These are phyloP conservation scores for Ictidomys tridecemlineatus DNA, from an alignment of 2,113 vertebrate species.

Conservation along the genomic window DNA sequence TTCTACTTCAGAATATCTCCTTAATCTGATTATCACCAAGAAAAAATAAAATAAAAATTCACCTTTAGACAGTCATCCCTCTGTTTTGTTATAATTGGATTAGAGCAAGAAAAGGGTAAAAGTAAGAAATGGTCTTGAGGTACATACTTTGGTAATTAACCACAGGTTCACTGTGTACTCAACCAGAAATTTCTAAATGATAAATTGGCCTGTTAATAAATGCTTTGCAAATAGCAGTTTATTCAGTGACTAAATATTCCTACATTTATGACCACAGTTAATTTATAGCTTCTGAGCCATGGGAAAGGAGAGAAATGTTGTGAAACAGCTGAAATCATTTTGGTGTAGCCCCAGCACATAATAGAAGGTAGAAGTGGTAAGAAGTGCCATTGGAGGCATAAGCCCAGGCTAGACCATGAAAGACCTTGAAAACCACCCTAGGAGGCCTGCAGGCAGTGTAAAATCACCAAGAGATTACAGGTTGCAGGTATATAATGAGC, in stretches of 20 bases:
- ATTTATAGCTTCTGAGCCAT: neutral
- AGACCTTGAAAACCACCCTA: neutral
- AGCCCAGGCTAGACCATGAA: neutral
- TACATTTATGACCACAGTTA: slow-evolving; percentile 11
- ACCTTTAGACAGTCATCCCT: neutral
- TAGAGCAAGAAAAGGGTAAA: neutral
- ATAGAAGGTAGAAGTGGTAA: neutral
- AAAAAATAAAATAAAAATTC: neutral
- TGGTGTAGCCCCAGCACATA: too few relatives aligned
- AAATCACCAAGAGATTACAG: neutral
- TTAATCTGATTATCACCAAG: neutral
- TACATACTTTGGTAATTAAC: neutral
- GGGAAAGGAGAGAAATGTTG: neutral
- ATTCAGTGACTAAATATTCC: slow-evolving; percentile 1
- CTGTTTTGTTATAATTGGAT: neutral
- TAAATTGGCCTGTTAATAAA: slow-evolving; percentile 28
- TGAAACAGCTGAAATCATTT: neutral
- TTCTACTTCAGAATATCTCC: slow-evolving; percentile 19
- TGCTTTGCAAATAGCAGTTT: slow-evolving; percentile 27
- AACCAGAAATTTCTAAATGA: slow-evolving; percentile 54
- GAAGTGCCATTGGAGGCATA: neutral
- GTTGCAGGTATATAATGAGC: neutral
- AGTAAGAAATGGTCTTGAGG: neutral
- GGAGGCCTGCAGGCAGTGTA: neutral
- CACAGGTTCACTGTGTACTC: neutral